Base-by-base conservation (phyloP, 2,797 vertebrate genomes). In the Phrynocephalus forsythii region DNA sequence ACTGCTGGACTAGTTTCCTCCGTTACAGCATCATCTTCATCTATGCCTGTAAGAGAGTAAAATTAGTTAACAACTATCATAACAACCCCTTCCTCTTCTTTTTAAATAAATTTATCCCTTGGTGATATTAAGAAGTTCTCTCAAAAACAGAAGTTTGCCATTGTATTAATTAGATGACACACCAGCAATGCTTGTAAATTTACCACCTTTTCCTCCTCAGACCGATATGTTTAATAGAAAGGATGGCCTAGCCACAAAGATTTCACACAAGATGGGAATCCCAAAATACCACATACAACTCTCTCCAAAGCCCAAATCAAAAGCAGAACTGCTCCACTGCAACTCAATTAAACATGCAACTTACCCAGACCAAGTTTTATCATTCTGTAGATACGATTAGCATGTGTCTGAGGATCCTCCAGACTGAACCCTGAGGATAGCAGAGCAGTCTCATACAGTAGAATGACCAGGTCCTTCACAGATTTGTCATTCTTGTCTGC, bases 401-500 rank as follows among this genome's bases (percentile, higher is more conserved):
- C 98, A 5, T 99, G 98, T 4, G 98, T 99, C 94, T 99, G 98
- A 8, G 99, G 98, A 86, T 99, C 98, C 67, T 99, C 98, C 88
- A 99, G 96, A 2, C 98, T 98, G 94, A 99, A 99, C 68, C 98
- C 98, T 0, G 99, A 99, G 0, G 98, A 99, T 63, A 99, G 96
- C 26, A 99, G 97, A 0, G 98, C 97, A 0, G 99, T 99, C 91
- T 99, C 98, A 0, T 98, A 99, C 33, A 99, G 96, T 79, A 99
- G 87, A 87, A 99, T 99, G 86, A 99, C 98, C 94, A 99, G 97
- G 86, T 99, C 99, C 91, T 99, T 99, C 90, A 99, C 98, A 0
- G 99, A 98, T 90, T 99, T 99, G 91, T 99, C 98, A 2, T 99
- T 99, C 95, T 99, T 99, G 94, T 99, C 98, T 0, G 97, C 98